Percentiles rank a stretch among this genome's conserved stretches.
These are phyloP conservation scores for Luidia sarsii DNA, from an alignment of 53 echinoderm and acorn worm species.

Conservation along the genomic window DNA sequence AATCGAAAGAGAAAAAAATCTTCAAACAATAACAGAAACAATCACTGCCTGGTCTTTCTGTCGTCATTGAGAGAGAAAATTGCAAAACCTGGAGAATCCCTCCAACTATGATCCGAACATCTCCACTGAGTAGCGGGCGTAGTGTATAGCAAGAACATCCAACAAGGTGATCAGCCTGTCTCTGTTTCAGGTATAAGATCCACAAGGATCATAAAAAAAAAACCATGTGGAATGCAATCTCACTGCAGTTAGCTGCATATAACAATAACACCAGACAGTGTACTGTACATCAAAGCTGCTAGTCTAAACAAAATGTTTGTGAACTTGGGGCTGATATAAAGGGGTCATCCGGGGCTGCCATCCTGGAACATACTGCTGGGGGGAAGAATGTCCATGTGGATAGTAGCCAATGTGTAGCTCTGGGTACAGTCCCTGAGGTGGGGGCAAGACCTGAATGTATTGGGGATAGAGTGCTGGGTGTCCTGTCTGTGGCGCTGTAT, in stretches of 20 bases:
- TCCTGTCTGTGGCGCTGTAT: neutral
- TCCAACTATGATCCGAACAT: slow-evolving; percentile 2
- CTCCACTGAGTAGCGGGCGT: neutral
- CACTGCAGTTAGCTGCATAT: neutral
- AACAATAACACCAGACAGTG: neutral
- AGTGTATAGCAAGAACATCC: neutral
- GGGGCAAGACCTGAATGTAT: neutral
- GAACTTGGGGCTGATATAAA: neutral
- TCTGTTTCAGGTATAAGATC: neutral
- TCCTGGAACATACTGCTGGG: neutral
- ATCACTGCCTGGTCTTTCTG: neutral
- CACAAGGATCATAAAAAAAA: neutral
- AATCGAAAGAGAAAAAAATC: neutral
- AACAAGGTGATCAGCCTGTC: slow-evolving; percentile 3
- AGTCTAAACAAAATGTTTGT: neutral
- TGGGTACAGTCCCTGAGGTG: neutral
- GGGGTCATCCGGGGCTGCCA: neutral
- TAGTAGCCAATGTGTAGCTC: neutral
- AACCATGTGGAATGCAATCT: neutral
- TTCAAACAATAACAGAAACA: neutral
- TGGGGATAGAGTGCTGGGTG: neutral
- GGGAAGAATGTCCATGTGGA: neutral
- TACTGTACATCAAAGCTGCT: neutral
- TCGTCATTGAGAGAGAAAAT: neutral
- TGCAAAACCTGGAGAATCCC: neutral